Conservation (phyloP, 2,113 vertebrate species). For the Toxotes jaculatrix region DNA sequence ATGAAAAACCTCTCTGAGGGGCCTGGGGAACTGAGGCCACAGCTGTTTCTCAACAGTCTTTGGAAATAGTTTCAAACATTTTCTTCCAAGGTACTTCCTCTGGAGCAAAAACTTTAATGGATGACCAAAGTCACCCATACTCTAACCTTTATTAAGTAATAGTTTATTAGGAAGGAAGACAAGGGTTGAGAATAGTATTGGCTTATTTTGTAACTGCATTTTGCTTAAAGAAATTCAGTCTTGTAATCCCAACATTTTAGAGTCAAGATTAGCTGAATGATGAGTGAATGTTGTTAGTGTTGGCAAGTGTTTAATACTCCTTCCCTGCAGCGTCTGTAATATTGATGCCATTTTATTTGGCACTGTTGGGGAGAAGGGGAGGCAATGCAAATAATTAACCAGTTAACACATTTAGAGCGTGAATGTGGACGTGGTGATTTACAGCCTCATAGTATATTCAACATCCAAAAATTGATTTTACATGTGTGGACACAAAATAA, state of each 20-base stretch:
- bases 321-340: too few relatives aligned
- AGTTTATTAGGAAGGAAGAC: not conserved
- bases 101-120: constrained; percentile 9
- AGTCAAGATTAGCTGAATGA: not conserved
- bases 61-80: not conserved
- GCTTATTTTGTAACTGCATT: not conserved
- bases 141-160: not conserved
- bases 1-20: not conserved
- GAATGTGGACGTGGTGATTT: not conserved
- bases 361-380: not conserved
- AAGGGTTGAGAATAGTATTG: not conserved
- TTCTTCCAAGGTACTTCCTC: not conserved
- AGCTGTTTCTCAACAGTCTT: constrained; percentile 3
- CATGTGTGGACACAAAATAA: not conserved
- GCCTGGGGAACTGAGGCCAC: not conserved
- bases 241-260: not conserved
- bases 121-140: constrained; percentile 4
- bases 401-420: not conserved
- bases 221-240: not conserved
- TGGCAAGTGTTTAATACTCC: not conserved
- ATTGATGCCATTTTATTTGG: not conserved
- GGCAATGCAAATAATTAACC: not conserved
- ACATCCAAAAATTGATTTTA: not conserved
- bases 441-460: not conserved
- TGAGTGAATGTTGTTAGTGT: not conserved